Evolutionary conservation across 2,797 vertebrate genomes (phyloP).

Genomic region (Masticophis lateralis): DNA sequence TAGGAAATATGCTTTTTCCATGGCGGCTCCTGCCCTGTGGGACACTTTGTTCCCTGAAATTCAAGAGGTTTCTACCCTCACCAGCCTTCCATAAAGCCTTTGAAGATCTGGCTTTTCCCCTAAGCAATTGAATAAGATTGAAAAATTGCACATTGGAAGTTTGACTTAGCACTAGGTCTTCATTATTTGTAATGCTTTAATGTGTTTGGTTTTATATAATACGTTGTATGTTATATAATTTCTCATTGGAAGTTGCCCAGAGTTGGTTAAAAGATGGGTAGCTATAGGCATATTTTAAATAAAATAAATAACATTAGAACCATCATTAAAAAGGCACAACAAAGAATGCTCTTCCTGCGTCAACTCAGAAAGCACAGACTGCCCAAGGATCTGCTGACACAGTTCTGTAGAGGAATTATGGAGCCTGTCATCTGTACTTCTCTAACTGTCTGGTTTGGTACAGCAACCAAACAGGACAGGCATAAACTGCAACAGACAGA

Average conservation of each 20-base stretch:
- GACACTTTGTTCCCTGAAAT: not conserved
- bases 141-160: not conserved
- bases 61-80: not conserved
- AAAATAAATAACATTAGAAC: not conserved
- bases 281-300: not conserved
- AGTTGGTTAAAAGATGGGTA: not conserved
- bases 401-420: not conserved
- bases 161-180: not conserved
- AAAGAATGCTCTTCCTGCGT: not conserved
- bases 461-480: not conserved
- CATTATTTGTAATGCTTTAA: not conserved
- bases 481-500: not conserved
- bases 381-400: not conserved
- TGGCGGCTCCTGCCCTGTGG: not conserved
- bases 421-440: not conserved
- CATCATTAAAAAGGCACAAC: not conserved
- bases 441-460: not conserved
- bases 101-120: not conserved
- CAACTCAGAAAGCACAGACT: not conserved
- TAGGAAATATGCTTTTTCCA: not conserved
- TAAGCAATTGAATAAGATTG: not conserved
- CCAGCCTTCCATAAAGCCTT: not conserved
- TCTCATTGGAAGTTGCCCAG: not conserved
- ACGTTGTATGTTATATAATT: not conserved
- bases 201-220: not conserved